Evolutionary conservation across 2,113 vertebrate species (phyloP), one percentile per base, ranked within the genome.

Genomic region (Pithys albifrons): DNA sequence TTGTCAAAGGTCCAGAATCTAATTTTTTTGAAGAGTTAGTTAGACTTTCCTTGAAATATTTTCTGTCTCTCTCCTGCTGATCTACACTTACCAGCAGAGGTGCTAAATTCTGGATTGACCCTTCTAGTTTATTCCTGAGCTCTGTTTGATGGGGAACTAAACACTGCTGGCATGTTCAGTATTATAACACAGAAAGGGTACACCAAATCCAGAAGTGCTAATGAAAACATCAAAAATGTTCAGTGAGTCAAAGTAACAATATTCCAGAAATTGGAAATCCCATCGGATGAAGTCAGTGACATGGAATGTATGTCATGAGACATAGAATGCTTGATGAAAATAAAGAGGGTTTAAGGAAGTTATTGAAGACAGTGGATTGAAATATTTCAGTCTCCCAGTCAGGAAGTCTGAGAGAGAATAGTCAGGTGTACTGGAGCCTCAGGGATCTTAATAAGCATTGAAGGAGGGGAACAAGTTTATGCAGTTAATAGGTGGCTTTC

Each of bases 251-350:
- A 86, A 92, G 31, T 41, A 96, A 76, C 61, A 92, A 93, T 93
- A 86, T 49, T 74, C 14, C 57, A 83, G 59, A 88, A 88, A 91
- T 76, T 86, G 93, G 74, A 96, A 95, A 96, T 88, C 33, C 75
- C 64, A 86, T 94, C 70, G 93, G 29, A 85, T 89, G 48, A 93
- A 94, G 61, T 91, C 76, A 92, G 62, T 3, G 7, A 71, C 92
- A 79, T 92, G 95, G 93, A 95, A 94, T 91, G 83, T 70, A 72
- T 93, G 80, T 65, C 89, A 92, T 74, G 37, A 96, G 85, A 91
- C 79, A 49, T 81, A 88, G 91, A 73, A 95, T 84, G 31, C 69
- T 69, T 85, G 73, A 93, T 65, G 83, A 67, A 89, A 96, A 91
- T 87, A 77, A 76, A 91, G 73, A 75, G 79, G 79, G 14, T 72